Percentiles rank a stretch among this genome's conserved stretches.
Evolutionary conservation across 2,797 vertebrate species (phyloP).

Genomic region (Pteropus rufus): DNA sequence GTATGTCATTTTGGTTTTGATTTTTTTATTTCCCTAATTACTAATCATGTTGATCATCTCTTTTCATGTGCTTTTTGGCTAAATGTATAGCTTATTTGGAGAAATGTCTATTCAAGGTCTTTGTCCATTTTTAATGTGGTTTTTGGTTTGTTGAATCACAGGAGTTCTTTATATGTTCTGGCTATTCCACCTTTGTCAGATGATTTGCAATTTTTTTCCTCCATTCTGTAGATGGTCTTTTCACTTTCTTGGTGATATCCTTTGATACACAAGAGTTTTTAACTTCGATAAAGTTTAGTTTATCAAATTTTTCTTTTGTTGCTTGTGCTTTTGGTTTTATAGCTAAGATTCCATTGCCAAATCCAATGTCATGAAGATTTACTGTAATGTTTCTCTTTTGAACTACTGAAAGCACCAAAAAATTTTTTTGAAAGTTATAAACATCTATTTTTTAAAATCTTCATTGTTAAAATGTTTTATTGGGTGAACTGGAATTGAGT

Average conservation of each 20-base stretch:
- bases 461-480: constrained; percentile 2
- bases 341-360: background rate
- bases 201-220: background rate
- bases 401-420: background rate
- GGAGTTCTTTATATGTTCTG: background rate
- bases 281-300: background rate
- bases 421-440: background rate
- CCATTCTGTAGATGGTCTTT: background rate
- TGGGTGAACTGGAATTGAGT: background rate
- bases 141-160: background rate
- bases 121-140: background rate
- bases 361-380: background rate
- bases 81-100: background rate
- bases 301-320: background rate
- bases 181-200: background rate
- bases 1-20: background rate
- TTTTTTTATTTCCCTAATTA: background rate
- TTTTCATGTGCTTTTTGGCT: background rate
- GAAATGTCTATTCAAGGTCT: background rate
- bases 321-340: background rate
- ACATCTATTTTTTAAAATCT: background rate
- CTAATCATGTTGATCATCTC: background rate
- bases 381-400: background rate
- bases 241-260: background rate
- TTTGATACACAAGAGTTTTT: constrained; percentile 10